phyloP scores from a whole-genome alignment of 2,113 vertebrate genomes.

The Myotis davidii region DNA sequence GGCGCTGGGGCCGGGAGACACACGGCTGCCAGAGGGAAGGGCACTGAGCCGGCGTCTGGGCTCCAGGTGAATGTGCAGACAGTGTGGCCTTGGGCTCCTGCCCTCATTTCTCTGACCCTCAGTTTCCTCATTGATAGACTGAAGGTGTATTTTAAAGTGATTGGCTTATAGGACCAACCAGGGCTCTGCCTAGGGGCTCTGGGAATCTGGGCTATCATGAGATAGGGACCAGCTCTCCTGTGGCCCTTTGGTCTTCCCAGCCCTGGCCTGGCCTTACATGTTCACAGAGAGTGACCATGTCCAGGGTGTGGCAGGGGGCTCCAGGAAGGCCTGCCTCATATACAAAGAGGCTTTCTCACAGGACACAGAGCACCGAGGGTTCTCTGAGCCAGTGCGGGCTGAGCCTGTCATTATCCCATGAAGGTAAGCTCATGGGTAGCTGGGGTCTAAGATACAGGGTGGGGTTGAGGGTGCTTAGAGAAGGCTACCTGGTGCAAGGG shows the following conservation, averaged over 20 bases:
- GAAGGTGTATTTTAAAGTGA: background rate
- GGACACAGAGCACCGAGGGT: background rate
- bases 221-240: background rate
- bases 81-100: background rate
- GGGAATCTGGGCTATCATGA: background rate
- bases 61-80: background rate
- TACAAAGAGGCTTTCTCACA: background rate
- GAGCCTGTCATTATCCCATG: too few species aligned
- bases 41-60: background rate
- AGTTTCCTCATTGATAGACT: background rate
- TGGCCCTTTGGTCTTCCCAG: background rate
- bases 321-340: background rate
- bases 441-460: background rate
- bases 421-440: background rate
- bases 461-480: background rate
- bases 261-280: background rate
- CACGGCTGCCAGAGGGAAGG: slow-evolving; percentile 1
- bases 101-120: background rate
- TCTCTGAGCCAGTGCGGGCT: background rate
- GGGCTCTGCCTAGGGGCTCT: background rate
- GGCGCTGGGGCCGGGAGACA: background rate
- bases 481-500: background rate
- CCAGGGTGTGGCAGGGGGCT: background rate
- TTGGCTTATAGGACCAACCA: background rate
- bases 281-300: too few species aligned